Evolutionary conservation across 1,140 invertebrate species (phyloP), one percentile per base, ranked within the genome.

Genomic region (Drosophila ambigua): DNA sequence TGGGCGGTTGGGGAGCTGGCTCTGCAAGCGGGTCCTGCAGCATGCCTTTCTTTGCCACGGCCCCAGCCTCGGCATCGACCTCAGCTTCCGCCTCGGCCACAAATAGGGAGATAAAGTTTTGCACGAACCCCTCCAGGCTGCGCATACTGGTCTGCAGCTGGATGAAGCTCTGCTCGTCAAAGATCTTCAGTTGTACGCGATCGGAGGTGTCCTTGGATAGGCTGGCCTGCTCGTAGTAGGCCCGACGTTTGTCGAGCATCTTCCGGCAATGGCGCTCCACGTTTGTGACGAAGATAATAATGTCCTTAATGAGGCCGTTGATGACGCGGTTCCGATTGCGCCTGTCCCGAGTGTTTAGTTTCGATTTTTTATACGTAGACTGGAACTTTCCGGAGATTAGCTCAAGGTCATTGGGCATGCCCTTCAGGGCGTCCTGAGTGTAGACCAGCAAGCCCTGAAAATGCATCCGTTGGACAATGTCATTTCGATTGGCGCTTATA

Each of bases 41-140:
- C 9, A 39, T 6, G n/a, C 9, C 41, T 2, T 43, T 2, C 48
- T 77, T 45, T 13, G 41, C 7, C 8, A 23, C 7, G 2, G 50
- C 6, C 11, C 7, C 16, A 11, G 0, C 13, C 0, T 49, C 26
- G 2, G 20, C 45, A 9, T 67, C 60, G 11, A 63, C 24, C 5
- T 71, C 11, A 4, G 1, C 8, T 9, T 72, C 41, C 44, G 41
- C 20, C 4, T 52, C 35, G 5, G 31, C 26, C 15, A 63, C 52
- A 8, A 81, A 81, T 3, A 81, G 69, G 39, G 43, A 50, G 23
- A 58, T 66, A 9, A 79, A 69, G 6, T 79, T 45, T 4, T 45
- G 23, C 0, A 69, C 7, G 20, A 55, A 68, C 15, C 5, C 49
- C 16, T 61, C n/a, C 23, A 79, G 35, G 13, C 23, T 45, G 2